Conservation (phyloP, 2,888 invertebrate genomes). For the Microctonus hyperodae region DNA sequence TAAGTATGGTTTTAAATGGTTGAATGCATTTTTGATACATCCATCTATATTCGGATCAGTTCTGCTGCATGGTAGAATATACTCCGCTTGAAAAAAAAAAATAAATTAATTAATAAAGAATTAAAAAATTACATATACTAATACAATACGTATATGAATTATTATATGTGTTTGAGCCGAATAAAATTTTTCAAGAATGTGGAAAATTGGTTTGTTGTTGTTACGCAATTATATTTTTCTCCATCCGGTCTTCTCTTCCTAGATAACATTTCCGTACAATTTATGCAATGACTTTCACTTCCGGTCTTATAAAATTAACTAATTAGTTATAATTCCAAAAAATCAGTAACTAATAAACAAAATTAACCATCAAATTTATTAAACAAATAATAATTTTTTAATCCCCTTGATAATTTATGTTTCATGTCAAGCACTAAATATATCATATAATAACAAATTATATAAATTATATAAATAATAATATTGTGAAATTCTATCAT, state of each 20-base stretch:
- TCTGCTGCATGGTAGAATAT: slow-evolving; percentile 75
- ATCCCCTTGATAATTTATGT: neutral
- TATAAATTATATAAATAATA: neutral
- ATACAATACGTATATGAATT: neutral
- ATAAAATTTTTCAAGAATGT: slow-evolving; percentile 10
- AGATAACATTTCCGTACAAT: slow-evolving; percentile 34
- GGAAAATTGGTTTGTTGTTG: slow-evolving; percentile 13
- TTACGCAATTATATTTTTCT: slow-evolving; percentile 31
- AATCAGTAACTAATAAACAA: neutral
- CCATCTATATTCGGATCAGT: slow-evolving; percentile 71
- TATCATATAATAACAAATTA: neutral
- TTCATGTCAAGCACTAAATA: neutral
- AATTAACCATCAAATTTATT: neutral
- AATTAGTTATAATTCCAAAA: slow-evolving; percentile 13
- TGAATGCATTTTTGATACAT: slow-evolving; percentile 75
- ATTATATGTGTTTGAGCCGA: neutral
- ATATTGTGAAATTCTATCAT: neutral
- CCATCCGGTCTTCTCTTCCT: slow-evolving; percentile 29
- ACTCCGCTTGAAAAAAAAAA: slow-evolving; percentile 70
- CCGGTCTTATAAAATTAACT: slow-evolving; percentile 13
- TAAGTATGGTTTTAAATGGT: slow-evolving; percentile 76
- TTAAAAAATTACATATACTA: slow-evolving; percentile 6
- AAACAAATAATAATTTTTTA: neutral
- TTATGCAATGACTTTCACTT: slow-evolving; percentile 43
- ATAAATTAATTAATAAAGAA: neutral